Conservation (phyloP, 2,113 vertebrate species). For the Apodemus sylvaticus region DNA sequence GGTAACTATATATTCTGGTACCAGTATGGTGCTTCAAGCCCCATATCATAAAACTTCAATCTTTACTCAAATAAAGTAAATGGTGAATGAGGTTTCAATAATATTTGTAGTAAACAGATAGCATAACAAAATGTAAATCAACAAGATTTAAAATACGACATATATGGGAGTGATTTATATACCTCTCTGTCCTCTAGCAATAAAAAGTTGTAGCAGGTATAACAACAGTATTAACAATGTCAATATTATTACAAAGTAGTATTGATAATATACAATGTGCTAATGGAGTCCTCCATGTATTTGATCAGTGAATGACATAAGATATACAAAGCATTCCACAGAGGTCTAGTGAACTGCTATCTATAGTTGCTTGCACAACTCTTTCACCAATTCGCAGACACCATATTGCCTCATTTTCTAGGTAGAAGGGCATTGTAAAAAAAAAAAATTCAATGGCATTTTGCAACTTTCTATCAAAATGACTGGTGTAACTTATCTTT, state of each 20-base stretch:
- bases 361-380: background rate
- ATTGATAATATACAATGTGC: background rate
- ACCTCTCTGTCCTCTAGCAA: too few species aligned
- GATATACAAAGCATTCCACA: background rate
- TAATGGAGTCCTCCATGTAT: background rate
- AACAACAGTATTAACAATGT: background rate
- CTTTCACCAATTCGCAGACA: background rate
- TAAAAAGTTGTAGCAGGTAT: background rate
- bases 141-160: background rate
- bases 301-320: background rate
- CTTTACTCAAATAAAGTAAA: background rate
- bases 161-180: background rate
- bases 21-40: background rate
- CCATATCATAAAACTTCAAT: background rate
- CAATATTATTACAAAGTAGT: background rate
- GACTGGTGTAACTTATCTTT: background rate
- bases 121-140: background rate
- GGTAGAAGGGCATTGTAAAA: background rate
- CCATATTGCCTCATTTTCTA: background rate
- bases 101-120: background rate
- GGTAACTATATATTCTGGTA: background rate
- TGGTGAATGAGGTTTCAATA: background rate
- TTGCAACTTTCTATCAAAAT: background rate
- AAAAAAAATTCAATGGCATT: background rate
- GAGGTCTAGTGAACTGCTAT: background rate